These are phyloP conservation scores for Caenorhabditis wallacei DNA, from an alignment of 2,888 invertebrate genomes.

Conservation along the genomic window DNA sequence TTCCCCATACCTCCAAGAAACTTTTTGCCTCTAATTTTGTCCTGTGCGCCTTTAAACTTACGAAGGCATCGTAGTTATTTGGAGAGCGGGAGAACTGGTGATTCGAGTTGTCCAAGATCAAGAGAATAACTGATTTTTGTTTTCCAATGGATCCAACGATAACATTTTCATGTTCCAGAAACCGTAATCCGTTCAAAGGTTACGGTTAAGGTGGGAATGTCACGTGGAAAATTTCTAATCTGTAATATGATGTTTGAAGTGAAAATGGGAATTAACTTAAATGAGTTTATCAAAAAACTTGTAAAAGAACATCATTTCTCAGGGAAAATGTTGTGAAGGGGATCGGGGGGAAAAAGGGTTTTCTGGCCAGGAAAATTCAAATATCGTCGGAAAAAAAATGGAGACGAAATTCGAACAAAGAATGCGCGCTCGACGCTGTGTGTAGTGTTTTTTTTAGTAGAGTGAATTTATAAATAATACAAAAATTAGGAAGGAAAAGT, in stretches of 20 bases:
- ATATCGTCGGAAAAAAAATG: neutral
- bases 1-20: constrained; percentile 73
- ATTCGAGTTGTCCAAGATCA: constrained; percentile 43
- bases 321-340: neutral
- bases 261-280: neutral
- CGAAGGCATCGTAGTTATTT: constrained; percentile 53
- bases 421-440: constrained; percentile 48
- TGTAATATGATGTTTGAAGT: too few relatives aligned
- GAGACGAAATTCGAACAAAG: neutral
- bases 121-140: constrained; percentile 29
- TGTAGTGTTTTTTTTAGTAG: neutral
- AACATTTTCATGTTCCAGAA: neutral
- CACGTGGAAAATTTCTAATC: too few relatives aligned
- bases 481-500: constrained; percentile 7
- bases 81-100: constrained; percentile 36
- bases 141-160: neutral
- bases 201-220: neutral
- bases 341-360: neutral
- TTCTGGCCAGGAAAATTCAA: constrained; percentile 2
- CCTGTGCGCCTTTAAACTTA: constrained; percentile 9
- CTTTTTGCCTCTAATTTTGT: constrained; percentile 6
- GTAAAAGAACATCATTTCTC: neutral
- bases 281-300: neutral
- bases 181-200: neutral
- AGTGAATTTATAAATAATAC: constrained; percentile 26